Evolutionary conservation across 2,888 invertebrate genomes (phyloP).

Genomic region (Deilephila elpenor): DNA sequence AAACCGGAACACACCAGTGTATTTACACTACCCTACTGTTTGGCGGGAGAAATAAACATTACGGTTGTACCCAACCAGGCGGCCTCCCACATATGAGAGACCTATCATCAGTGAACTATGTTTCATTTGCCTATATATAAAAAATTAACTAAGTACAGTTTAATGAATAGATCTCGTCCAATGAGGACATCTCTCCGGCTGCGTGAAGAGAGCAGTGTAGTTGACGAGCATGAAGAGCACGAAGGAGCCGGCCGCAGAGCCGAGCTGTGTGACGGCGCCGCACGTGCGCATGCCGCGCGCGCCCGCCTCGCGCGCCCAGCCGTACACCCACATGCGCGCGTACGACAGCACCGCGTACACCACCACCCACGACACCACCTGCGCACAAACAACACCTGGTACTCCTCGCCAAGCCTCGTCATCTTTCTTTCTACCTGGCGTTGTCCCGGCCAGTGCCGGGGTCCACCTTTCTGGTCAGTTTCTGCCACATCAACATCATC

Average conservation of each 20-base stretch:
- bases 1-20: no score
- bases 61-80: no score
- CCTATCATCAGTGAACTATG: not conserved
- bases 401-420: not conserved
- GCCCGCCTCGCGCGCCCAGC: slow-evolving; percentile 89
- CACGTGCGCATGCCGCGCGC: slow-evolving; percentile 90
- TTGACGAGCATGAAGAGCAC: slow-evolving; percentile 88
- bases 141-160: not conserved
- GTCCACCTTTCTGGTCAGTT: no score
- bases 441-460: no score
- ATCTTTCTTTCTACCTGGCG: no score
- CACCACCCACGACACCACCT: slow-evolving; percentile 89
- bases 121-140: not conserved
- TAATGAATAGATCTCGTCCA: not conserved
- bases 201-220: slow-evolving; percentile 84
- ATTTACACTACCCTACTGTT: no score
- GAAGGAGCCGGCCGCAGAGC: slow-evolving; percentile 90
- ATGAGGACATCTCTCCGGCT: slow-evolving; percentile 69
- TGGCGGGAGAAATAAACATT: no score
- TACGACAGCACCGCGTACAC: slow-evolving; percentile 89
- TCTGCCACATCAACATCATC: no score
- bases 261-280: slow-evolving; percentile 90
- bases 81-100: no score
- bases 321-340: slow-evolving; percentile 91
- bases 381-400: slow-evolving; percentile 33